These are phyloP conservation scores for Tinea semifulvella DNA, from an alignment of 2,888 invertebrate genomes.

Conservation along the genomic window DNA sequence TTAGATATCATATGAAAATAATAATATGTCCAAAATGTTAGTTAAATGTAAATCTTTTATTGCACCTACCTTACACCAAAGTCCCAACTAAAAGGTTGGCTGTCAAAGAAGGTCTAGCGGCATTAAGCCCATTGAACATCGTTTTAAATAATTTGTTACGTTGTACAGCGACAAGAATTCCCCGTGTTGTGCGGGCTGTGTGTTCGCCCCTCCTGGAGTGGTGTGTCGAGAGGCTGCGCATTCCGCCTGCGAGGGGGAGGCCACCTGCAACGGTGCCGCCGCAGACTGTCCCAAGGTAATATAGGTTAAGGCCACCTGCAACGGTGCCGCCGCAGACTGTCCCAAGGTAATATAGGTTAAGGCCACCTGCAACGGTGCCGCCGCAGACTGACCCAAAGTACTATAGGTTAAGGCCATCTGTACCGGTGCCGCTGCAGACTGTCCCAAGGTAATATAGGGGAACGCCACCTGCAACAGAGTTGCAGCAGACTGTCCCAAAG, in stretches of 20 bases:
- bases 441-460: conserved; percentile 60
- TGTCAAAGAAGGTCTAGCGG: too few species aligned
- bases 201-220: conserved; percentile 81
- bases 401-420: conserved; percentile 89
- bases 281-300: conserved; percentile 62
- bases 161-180: conserved; percentile 91
- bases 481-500: too few species aligned
- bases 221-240: conserved; percentile 92
- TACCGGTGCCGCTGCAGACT: conserved; percentile 73
- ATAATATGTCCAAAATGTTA: too few species aligned
- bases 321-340: conserved; percentile 70
- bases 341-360: conserved; percentile 79
- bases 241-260: conserved; percentile 92
- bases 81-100: too few species aligned
- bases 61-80: too few species aligned
- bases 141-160: not conserved
- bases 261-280: conserved; percentile 81
- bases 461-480: too few species aligned
- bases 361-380: conserved; percentile 83
- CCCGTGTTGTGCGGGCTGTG: conserved; percentile 93
- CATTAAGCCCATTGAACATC: too few species aligned
- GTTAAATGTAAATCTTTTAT: too few species aligned
- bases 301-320: conserved; percentile 91
- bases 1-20: too few species aligned
- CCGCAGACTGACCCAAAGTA: conserved; percentile 60